Percentiles rank a stretch among this genome's conserved stretches.
These are phyloP conservation scores for Trichechus manatus DNA, from an alignment of 2,113 vertebrate species.

Conservation along the genomic window DNA sequence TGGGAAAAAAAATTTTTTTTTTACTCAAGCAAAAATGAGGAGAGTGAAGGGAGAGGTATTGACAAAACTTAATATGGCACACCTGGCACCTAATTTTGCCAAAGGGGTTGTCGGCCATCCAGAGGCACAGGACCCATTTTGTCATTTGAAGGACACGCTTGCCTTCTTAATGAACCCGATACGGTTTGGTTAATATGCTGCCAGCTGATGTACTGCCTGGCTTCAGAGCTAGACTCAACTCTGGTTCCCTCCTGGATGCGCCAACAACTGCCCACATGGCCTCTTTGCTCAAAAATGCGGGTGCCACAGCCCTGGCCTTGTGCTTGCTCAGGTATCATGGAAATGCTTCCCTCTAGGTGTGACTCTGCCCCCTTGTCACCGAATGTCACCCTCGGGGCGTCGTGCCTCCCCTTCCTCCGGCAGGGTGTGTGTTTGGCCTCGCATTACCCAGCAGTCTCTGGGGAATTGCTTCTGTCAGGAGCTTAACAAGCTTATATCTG, in stretches of 20 bases:
- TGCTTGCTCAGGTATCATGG: neutral
- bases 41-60: neutral
- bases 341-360: neutral
- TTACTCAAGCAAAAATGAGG: neutral
- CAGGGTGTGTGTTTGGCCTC: conserved; percentile 52
- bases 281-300: neutral
- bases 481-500: conserved; percentile 81
- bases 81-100: neutral
- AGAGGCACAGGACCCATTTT: neutral
- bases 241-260: neutral
- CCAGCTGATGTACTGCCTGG: neutral
- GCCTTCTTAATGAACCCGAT: fast-evolving
- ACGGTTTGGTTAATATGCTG: neutral
- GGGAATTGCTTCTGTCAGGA: conserved; percentile 82
- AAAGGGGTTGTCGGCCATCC: neutral
- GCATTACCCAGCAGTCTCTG: conserved; percentile 60
- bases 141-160: neutral
- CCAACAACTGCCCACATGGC: neutral
- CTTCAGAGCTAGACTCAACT: neutral
- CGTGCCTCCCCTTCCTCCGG: neutral
- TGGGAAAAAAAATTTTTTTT: neutral
- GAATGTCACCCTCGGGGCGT: neutral
- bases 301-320: neutral
- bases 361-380: neutral
- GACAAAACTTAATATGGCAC: fast-evolving